These are phyloP conservation scores for Manacus vitellinus DNA, from an alignment of 2,113 vertebrate genomes.

Conservation along the genomic window DNA sequence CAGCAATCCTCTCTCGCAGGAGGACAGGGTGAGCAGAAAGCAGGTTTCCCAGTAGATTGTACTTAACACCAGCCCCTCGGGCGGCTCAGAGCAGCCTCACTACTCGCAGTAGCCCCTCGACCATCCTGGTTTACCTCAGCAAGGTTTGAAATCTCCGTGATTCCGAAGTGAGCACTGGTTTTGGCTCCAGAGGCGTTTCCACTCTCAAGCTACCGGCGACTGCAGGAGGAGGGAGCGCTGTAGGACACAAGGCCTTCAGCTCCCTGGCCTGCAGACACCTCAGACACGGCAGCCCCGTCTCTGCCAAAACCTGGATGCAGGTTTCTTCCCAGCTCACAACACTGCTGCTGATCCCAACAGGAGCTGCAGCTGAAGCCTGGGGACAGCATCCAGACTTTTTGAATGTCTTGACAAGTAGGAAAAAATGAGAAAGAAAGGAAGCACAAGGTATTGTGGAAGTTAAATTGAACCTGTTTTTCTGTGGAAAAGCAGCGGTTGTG, in stretches of 20 bases:
- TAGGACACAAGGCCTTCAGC: not conserved
- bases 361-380: not conserved
- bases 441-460: not conserved
- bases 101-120: not conserved
- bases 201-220: rapidly evolving
- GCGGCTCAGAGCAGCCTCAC: not conserved
- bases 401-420: not conserved
- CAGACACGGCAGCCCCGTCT: rapidly evolving
- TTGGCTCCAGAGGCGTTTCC: not conserved
- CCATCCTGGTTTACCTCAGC: not conserved
- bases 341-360: rapidly evolving
- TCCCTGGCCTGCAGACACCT: not conserved
- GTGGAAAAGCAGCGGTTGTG: not conserved
- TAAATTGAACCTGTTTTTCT: not conserved
- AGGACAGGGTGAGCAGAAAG: not conserved
- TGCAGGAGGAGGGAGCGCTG: not conserved
- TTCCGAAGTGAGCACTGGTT: rapidly evolving
- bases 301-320: not conserved
- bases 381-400: not conserved
- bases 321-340: not conserved
- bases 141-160: not conserved
- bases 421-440: not conserved
- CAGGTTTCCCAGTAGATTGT: not conserved
- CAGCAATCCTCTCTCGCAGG: not conserved
- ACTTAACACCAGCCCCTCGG: not conserved